Conservation (phyloP, 2,888 invertebrate species). For the Agonopterix subpropinquella region DNA sequence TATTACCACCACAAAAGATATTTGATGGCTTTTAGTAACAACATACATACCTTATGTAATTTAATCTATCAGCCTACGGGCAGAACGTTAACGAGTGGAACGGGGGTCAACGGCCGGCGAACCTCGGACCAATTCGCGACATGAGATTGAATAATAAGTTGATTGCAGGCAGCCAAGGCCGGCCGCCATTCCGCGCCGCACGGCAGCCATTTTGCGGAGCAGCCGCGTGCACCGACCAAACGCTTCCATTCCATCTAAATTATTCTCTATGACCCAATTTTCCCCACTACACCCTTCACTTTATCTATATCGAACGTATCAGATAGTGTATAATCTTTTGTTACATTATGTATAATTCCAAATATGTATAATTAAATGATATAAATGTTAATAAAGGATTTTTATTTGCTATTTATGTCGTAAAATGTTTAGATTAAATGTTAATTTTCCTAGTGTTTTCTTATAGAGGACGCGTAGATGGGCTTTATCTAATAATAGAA, state of each 20-base stretch:
- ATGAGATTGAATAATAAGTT: slow-evolving; percentile 75
- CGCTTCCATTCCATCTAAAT: slow-evolving; percentile 27
- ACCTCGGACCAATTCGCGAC: slow-evolving; percentile 75
- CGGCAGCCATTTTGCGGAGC: slow-evolving; percentile 55
- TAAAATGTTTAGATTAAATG: slow-evolving; percentile 4
- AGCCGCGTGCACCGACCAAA: slow-evolving; percentile 34
- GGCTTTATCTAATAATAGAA: slow-evolving; percentile 4
- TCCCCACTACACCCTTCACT: slow-evolving; percentile 13
- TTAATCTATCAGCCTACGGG: slow-evolving; percentile 25
- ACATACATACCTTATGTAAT: slow-evolving; percentile 4
- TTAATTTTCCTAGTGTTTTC: slow-evolving; percentile 8
- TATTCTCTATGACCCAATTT: slow-evolving; percentile 35
- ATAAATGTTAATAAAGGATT: too few relatives aligned
- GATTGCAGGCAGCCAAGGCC: slow-evolving; percentile 70
- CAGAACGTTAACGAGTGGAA: slow-evolving; percentile 37
- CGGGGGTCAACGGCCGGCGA: slow-evolving; percentile 60
- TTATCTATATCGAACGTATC: too few relatives aligned
- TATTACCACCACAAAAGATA: not conserved
- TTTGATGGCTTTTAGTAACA: not conserved
- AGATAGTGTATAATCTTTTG: too few relatives aligned
- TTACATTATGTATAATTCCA: too few relatives aligned
- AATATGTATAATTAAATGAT: too few relatives aligned
- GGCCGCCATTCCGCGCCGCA: slow-evolving; percentile 52
- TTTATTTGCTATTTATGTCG: slow-evolving; percentile 8
- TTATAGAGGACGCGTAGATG: slow-evolving; percentile 6